phyloP scores from a whole-genome alignment of 1,140 invertebrate species.

The Macrotrachela quadricornifera region DNA sequence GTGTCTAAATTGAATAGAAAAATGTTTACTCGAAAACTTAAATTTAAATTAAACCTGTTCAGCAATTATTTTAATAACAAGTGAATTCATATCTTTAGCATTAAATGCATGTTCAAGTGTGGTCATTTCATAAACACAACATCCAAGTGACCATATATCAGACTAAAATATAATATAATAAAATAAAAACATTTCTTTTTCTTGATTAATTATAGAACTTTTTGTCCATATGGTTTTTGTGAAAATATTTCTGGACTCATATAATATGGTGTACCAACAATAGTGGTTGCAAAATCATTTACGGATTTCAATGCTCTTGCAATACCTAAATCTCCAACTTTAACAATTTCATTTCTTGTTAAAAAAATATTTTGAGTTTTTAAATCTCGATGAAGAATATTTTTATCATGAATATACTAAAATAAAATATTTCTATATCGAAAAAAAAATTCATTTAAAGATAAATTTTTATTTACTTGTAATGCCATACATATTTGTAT shows the following conservation, averaged over 20 bases:
- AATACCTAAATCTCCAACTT: conserved; percentile 36
- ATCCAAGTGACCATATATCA: conserved; percentile 36
- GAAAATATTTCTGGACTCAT: conserved; percentile 35
- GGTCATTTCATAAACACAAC: conserved; percentile 34
- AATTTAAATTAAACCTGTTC: conserved; percentile 26
- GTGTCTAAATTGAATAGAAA: too few species aligned
- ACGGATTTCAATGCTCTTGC: conserved; percentile 29
- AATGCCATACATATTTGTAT: conserved; percentile 37
- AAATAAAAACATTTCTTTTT: too few species aligned
- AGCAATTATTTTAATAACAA: conserved; percentile 32
- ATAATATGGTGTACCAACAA: conserved; percentile 36
- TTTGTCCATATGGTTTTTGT: conserved; percentile 35
- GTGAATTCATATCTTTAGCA: conserved; percentile 31
- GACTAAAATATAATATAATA: conserved; percentile 19
- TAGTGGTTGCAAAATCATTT: conserved; percentile 32
- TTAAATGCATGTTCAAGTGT: conserved; percentile 35
- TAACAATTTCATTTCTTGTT: conserved; percentile 33
- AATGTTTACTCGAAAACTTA: too few species aligned
- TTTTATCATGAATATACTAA: conserved; percentile 35
- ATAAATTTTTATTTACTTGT: conserved; percentile 17
- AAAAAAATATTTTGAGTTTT: conserved; percentile 38
- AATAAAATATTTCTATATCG: too few species aligned
- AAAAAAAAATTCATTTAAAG: too few species aligned
- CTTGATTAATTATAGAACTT: conserved; percentile 16
- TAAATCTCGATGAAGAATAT: conserved; percentile 35